Percentiles rank a stretch among this genome's conserved stretches.
Conservation (phyloP, 1,140 invertebrate species). For the Anthonomus grandis region DNA sequence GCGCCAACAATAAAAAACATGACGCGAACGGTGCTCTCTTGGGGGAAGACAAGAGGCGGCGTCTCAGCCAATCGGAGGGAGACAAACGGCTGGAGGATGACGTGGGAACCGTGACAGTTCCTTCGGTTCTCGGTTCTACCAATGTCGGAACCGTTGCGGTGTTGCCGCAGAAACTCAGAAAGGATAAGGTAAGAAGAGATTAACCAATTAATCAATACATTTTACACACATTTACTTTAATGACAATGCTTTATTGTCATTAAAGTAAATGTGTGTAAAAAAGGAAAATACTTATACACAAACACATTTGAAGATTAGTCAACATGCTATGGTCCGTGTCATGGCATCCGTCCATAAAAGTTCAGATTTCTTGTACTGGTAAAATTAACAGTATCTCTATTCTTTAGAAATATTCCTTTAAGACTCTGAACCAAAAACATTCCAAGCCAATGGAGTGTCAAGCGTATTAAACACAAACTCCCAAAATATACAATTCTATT, state of each 20-base stretch:
- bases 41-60: slow-evolving; percentile 54
- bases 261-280: neutral
- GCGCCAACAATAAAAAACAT: slow-evolving; percentile 48
- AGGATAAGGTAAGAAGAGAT: slow-evolving; percentile 39
- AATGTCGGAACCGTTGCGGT: slow-evolving; percentile 59
- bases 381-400: no score
- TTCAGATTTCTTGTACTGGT: no score
- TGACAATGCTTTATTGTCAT: neutral
- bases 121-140: slow-evolving; percentile 59
- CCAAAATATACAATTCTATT: no score
- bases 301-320: no score
- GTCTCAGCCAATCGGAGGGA: slow-evolving; percentile 49
- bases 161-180: slow-evolving; percentile 44
- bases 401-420: no score
- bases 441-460: no score
- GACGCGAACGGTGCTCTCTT: slow-evolving; percentile 50
- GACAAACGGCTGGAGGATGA: slow-evolving; percentile 33
- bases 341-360: no score
- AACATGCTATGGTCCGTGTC: no score
- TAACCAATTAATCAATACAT: neutral
- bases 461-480: no score
- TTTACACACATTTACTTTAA: neutral
- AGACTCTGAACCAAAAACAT: no score
- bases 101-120: slow-evolving; percentile 34
- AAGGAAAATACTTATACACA: no score